phyloP scores from a whole-genome alignment of 2,888 invertebrate species.

The Conomelus anceps region DNA sequence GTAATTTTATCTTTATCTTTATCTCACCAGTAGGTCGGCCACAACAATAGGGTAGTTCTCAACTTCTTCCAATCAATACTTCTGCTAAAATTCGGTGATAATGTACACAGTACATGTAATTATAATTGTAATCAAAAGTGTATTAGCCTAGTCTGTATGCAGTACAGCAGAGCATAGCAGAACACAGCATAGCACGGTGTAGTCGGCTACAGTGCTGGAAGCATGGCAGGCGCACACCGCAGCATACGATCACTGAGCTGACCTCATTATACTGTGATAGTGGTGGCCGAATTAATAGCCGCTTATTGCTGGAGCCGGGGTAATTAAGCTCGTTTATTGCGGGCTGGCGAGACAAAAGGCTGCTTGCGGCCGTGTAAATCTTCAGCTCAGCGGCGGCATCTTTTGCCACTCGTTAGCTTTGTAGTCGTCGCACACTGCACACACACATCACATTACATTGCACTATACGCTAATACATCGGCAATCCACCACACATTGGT shows the following conservation, averaged over 20 bases:
- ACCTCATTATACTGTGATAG: not conserved
- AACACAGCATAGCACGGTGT: not conserved
- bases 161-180: not conserved
- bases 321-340: not conserved
- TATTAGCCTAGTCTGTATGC: not conserved
- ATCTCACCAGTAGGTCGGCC: too few species aligned
- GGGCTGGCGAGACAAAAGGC: not conserved
- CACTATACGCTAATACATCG: not conserved
- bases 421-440: not conserved
- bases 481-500: not conserved
- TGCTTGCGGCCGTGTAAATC: not conserved
- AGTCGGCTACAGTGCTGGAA: not conserved
- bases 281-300: not conserved
- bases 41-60: too few species aligned
- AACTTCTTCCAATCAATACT: too few species aligned
- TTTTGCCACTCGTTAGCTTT: not conserved
- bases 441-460: not conserved
- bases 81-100: not conserved
- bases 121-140: not conserved
- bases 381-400: not conserved
- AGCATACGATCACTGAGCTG: not conserved
- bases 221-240: not conserved
- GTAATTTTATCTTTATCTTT: too few species aligned
- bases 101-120: not conserved
- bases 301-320: not conserved